A percentile compares a stretch with the other conserved stretches of the same genome.
phyloP scores from a whole-genome alignment of 1,140 invertebrate genomes.

The Pteromalus puparum region DNA sequence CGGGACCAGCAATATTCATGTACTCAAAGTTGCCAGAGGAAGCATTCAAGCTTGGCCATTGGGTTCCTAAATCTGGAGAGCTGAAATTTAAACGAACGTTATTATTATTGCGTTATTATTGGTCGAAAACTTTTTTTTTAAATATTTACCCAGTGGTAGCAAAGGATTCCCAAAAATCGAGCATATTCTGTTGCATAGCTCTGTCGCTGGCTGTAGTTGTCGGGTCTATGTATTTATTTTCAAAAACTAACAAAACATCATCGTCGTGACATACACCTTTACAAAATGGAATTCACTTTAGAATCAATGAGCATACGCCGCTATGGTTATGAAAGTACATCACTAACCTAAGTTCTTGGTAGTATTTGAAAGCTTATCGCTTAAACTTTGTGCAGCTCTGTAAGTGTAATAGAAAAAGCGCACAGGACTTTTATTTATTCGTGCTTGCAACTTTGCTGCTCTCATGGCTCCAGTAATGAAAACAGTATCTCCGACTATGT shows the following conservation, averaged over 20 bases:
- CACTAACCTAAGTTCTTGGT: constrained; percentile 75
- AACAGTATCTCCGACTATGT: constrained; percentile 77
- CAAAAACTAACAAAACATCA: constrained; percentile 73
- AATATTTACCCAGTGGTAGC: constrained; percentile 76
- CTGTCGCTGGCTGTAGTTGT: constrained; percentile 68
- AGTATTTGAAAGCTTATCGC: constrained; percentile 68
- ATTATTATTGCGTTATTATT: too few species aligned
- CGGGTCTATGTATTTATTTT: constrained; percentile 60
- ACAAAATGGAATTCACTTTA: constrained; percentile 1
- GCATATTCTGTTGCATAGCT: constrained; percentile 74
- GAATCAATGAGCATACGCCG: too few species aligned
- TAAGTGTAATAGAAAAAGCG: constrained; percentile 78
- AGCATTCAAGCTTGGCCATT: constrained; percentile 65
- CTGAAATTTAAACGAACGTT: constrained; percentile 56
- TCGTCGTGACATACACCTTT: constrained; percentile 79
- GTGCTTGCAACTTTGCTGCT: constrained; percentile 76
- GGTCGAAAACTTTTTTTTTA: neutral
- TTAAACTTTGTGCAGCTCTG: constrained; percentile 74
- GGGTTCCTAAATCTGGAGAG: constrained; percentile 60
- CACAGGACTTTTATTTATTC: constrained; percentile 75
- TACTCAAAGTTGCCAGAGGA: constrained; percentile 69
- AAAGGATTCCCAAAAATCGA: constrained; percentile 76
- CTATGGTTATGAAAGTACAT: too few species aligned
- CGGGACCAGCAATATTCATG: constrained; percentile 74
- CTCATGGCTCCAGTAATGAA: constrained; percentile 77